These are phyloP conservation scores for Iguana delicatissima DNA, from an alignment of 2,797 vertebrate species.

Conservation along the genomic window DNA sequence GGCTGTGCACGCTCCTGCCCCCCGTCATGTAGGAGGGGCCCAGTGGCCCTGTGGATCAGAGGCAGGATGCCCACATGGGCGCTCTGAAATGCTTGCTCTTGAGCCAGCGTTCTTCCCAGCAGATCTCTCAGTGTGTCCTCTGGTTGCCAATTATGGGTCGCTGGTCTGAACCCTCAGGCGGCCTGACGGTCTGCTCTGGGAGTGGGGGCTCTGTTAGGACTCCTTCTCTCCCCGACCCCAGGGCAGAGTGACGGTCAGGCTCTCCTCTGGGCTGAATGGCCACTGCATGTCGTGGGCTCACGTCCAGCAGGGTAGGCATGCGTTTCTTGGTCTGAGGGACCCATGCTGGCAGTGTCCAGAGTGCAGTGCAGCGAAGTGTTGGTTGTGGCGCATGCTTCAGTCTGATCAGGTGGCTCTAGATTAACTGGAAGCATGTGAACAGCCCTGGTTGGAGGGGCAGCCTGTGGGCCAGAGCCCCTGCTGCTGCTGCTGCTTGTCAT, in stretches of 20 bases:
- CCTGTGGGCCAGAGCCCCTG: too few species aligned
- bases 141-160: too few species aligned
- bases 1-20: constrained; percentile 18
- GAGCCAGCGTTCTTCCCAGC: background rate
- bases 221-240: too few species aligned
- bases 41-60: background rate
- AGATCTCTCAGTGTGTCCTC: too few species aligned
- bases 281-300: background rate
- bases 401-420: constrained; percentile 34
- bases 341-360: background rate
- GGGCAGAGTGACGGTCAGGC: background rate
- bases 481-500: background rate
- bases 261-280: background rate
- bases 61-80: constrained; percentile 41
- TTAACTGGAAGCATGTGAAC: constrained; percentile 49
- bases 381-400: constrained; percentile 54
- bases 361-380: constrained; percentile 13
- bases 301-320: background rate
- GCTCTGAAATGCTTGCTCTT: constrained; percentile 50
- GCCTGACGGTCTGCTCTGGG: too few species aligned
- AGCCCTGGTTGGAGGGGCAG: constrained; percentile 28
- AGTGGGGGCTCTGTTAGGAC: too few species aligned
- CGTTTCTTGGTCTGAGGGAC: background rate
- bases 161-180: too few species aligned
- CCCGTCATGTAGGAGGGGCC: constrained; percentile 40